phyloP scores from a whole-genome alignment of 35 echinoderm and acorn worm genomes.

The Apostichopus japonicus region DNA sequence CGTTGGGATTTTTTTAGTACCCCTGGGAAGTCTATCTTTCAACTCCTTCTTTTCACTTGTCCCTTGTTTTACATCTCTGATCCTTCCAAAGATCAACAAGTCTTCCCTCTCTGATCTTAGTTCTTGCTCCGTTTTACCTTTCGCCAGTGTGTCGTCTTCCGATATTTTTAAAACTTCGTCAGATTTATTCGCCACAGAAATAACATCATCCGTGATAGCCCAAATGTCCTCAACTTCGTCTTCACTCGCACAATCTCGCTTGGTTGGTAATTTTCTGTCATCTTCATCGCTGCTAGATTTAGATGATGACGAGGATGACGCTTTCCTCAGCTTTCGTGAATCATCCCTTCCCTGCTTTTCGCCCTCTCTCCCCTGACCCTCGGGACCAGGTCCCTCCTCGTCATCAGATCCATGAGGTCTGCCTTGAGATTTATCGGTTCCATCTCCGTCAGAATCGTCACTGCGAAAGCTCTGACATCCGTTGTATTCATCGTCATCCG shows the following conservation, averaged over 20 bases:
- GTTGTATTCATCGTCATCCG: background rate
- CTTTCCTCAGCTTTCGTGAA: background rate
- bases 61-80: background rate
- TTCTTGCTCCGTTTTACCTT: conserved; percentile 16
- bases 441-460: background rate
- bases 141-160: background rate
- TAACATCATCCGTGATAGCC: conserved; percentile 13
- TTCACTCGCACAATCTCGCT: conserved; percentile 39
- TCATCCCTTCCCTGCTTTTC: background rate
- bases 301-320: background rate
- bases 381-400: background rate
- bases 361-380: background rate
- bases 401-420: background rate
- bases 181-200: background rate
- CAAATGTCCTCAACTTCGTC: conserved; percentile 51
- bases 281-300: background rate
- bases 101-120: conserved; percentile 15
- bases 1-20: conserved; percentile 2
- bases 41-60: background rate
- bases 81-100: conserved; percentile 38
- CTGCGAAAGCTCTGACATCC: background rate
- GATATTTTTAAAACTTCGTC: conserved; percentile 29
- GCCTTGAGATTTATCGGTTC: background rate
- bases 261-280: background rate
- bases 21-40: background rate